These are phyloP conservation scores for Lacerta viridis DNA, from an alignment of 2,797 vertebrate genomes.

Conservation along the genomic window DNA sequence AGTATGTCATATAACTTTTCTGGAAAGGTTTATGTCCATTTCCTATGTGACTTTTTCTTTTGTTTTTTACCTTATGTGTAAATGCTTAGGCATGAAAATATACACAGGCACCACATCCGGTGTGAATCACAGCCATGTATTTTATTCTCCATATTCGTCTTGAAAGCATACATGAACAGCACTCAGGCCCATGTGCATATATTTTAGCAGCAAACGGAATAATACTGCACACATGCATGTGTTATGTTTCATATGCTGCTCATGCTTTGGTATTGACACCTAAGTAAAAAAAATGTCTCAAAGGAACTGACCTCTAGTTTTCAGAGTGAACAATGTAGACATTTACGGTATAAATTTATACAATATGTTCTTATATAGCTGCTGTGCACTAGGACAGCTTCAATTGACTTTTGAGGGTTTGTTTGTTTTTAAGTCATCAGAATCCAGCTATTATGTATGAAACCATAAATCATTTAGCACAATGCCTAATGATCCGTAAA, in stretches of 20 bases:
- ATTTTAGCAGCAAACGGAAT: not conserved
- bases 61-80: not conserved
- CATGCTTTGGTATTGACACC: not conserved
- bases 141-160: not conserved
- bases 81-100: not conserved
- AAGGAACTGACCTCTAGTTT: not conserved
- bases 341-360: not conserved
- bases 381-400: constrained; percentile 1
- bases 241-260: not conserved
- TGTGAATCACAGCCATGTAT: not conserved
- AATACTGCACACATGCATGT: not conserved
- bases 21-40: not conserved
- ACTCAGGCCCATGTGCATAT: not conserved
- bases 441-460: constrained; percentile 26
- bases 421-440: constrained; percentile 34
- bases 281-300: not conserved
- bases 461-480: constrained; percentile 22
- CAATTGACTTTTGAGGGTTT: constrained; percentile 21
- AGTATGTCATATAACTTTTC: not conserved
- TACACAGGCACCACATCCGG: not conserved
- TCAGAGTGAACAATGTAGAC: not conserved
- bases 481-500: constrained; percentile 7
- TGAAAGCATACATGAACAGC: not conserved
- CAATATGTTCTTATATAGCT: not conserved
- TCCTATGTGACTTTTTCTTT: not conserved